Conservation (phyloP, 2,888 invertebrate species). For the Penaeus monodon region DNA sequence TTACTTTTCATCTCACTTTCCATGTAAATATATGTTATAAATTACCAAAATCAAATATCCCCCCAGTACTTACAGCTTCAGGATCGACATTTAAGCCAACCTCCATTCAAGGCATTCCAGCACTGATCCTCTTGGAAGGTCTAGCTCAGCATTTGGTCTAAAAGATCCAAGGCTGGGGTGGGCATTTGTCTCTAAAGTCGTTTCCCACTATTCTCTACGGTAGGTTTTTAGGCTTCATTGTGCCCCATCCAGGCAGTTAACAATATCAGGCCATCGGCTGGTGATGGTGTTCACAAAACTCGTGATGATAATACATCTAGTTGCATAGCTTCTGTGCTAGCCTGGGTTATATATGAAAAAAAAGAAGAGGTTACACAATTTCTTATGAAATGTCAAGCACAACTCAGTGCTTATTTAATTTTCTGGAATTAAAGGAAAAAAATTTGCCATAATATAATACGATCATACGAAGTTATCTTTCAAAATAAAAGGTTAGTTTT, state of each 20-base stretch:
- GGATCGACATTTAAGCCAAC: constrained; percentile 93
- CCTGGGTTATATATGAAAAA: constrained; percentile 76
- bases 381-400: neutral
- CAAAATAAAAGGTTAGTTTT: too few relatives aligned
- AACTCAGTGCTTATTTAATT: neutral
- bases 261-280: constrained; percentile 98
- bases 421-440: too few relatives aligned
- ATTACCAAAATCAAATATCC: neutral
- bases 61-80: constrained; percentile 79
- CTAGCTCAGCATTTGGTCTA: constrained; percentile 95
- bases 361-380: neutral
- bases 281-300: constrained; percentile 94
- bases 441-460: too few relatives aligned
- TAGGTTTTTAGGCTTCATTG: constrained; percentile 92
- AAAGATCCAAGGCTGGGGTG: constrained; percentile 84
- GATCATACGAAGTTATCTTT: too few relatives aligned
- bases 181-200: constrained; percentile 93
- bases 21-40: neutral
- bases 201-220: constrained; percentile 89
- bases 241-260: constrained; percentile 91
- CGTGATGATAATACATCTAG: constrained; percentile 93
- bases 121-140: constrained; percentile 92
- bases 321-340: constrained; percentile 92
- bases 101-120: constrained; percentile 90
- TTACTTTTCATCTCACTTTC: neutral